A percentile compares a stretch with the other conserved stretches of the same genome.
Evolutionary conservation across 2,888 invertebrate species (phyloP).

Genomic region (Diabrotica balteata): DNA sequence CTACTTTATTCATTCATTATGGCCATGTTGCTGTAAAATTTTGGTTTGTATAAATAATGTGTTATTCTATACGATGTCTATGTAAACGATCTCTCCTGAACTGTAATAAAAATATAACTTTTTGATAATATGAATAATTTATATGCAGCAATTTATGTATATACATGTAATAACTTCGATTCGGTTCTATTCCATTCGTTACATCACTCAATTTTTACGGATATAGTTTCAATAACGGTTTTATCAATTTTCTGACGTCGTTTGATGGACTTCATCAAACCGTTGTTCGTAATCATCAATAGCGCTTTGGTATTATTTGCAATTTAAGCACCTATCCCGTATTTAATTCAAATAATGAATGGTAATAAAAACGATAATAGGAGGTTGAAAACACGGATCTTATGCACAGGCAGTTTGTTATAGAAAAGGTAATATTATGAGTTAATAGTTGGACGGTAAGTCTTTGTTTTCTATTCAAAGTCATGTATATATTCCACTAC

Average conservation of each 20-base stretch:
- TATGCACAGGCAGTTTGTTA: background rate
- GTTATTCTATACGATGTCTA: too few relatives aligned
- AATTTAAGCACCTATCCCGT: conserved; percentile 28
- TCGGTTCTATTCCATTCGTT: too few relatives aligned
- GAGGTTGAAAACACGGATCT: background rate
- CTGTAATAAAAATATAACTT: too few relatives aligned
- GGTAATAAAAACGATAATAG: conserved; percentile 33
- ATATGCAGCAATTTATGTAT: too few relatives aligned
- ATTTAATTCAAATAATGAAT: conserved; percentile 36
- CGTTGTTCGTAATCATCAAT: conserved; percentile 20
- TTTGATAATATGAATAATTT: too few relatives aligned
- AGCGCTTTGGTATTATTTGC: conserved; percentile 21
- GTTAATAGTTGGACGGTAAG: background rate
- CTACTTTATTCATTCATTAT: too few relatives aligned
- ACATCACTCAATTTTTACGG: background rate
- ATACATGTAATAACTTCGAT: too few relatives aligned
- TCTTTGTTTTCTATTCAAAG: background rate
- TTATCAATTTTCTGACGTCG: conserved; percentile 6
- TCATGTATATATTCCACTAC: too few relatives aligned
- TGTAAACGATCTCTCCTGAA: too few relatives aligned
- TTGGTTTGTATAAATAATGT: too few relatives aligned
- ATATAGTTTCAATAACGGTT: conserved; percentile 5
- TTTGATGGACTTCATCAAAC: conserved; percentile 11
- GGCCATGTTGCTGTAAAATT: too few relatives aligned
- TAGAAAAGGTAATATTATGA: conserved; percentile 1